These are phyloP conservation scores for Amphipyra berbera DNA, from an alignment of 2,888 invertebrate species.

Conservation along the genomic window DNA sequence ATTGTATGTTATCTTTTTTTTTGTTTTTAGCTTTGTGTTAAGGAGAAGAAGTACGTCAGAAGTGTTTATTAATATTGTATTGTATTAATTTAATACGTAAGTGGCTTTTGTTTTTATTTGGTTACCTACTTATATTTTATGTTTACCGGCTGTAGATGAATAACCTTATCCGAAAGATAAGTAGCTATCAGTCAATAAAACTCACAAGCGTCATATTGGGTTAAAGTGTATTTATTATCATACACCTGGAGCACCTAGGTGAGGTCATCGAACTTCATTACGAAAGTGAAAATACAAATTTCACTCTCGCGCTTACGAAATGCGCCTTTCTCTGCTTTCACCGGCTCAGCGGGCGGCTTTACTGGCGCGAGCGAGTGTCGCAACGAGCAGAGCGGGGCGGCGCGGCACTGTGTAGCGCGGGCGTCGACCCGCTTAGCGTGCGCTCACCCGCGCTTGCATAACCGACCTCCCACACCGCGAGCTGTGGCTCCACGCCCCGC, in stretches of 20 bases:
- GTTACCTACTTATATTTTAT: too few relatives aligned
- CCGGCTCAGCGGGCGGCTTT: conserved; percentile 63
- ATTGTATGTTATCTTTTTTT: too few relatives aligned
- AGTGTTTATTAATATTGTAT: too few relatives aligned
- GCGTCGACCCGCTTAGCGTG: conserved; percentile 92
- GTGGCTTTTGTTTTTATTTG: too few relatives aligned
- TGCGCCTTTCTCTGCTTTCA: conserved; percentile 89
- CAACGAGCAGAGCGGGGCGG: conserved; percentile 76
- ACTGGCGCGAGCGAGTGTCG: conserved; percentile 75
- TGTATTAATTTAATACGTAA: not conserved
- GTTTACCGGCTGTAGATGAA: too few relatives aligned
- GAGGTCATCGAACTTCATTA: conserved; percentile 81
- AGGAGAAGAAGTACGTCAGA: too few relatives aligned
- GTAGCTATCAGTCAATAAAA: not conserved
- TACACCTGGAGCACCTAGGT: conserved; percentile 56
- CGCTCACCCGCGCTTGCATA: conserved; percentile 91
- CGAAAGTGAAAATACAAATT: conserved; percentile 89
- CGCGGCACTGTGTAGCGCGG: conserved; percentile 81
- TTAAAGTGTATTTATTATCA: conserved; percentile 28
- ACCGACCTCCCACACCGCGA: conserved; percentile 81
- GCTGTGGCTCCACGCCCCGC: conserved; percentile 62
- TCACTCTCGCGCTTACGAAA: conserved; percentile 89
- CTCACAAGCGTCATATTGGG: not conserved
- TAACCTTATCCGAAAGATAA: too few relatives aligned
- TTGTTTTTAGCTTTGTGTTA: too few relatives aligned